A percentile compares a stretch with the other conserved stretches of the same genome.
Evolutionary conservation across 2,113 vertebrate genomes (phyloP).

Genomic region (Ifrita kowaldi): DNA sequence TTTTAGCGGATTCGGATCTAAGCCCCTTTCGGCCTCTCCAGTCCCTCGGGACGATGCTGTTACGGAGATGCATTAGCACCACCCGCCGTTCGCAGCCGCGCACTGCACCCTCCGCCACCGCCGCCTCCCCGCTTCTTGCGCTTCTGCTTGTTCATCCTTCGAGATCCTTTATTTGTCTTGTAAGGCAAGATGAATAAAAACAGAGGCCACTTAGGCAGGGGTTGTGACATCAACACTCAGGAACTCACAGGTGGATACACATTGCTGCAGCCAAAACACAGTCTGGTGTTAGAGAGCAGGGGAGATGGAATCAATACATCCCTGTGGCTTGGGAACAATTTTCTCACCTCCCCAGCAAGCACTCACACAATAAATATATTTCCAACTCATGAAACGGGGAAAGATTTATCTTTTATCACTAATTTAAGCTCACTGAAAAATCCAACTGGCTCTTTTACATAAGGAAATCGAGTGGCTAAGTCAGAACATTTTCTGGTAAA

Average conservation of each 20-base stretch:
- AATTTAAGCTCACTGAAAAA: slow-evolving; percentile 11
- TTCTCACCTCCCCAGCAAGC: not conserved
- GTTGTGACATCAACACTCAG: not conserved
- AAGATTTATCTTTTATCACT: slow-evolving; percentile 9
- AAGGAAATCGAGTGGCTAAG: not conserved
- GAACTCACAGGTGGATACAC: not conserved
- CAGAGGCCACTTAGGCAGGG: not conserved
- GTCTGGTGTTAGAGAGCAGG: not conserved
- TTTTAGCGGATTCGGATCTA: not conserved
- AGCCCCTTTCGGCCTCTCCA: not conserved
- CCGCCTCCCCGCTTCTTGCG: not conserved
- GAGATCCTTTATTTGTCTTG: not conserved
- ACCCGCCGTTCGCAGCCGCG: not conserved
- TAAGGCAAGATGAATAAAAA: slow-evolving; percentile 7
- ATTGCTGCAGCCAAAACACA: not conserved
- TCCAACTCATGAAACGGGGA: not conserved
- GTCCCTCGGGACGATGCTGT: not conserved
- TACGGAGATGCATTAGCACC: not conserved
- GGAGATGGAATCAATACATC: not conserved
- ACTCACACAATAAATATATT: not conserved
- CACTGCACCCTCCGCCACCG: not conserved
- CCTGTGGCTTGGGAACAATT: not conserved
- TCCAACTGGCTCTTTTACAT: not conserved
- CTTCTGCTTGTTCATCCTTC: not conserved
- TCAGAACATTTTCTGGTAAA: not conserved